Evolutionary conservation across 2,888 invertebrate genomes (phyloP).

Genomic region (Chalcosyrphus nemorum): DNA sequence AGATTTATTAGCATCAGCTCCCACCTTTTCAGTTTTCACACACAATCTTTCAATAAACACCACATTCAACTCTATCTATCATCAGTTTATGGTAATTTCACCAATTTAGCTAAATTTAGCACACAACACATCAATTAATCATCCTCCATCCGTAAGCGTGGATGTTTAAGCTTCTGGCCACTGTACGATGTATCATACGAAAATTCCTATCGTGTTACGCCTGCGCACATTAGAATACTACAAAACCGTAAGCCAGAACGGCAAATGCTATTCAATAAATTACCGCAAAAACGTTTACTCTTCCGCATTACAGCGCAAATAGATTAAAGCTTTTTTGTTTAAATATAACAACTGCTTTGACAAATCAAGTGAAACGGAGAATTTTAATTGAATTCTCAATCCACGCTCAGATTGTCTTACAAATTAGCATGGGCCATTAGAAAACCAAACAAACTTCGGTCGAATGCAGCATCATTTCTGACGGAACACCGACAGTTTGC

Average conservation of each 20-base stretch:
- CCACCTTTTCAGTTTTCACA: no score
- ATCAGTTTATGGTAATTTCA: background rate
- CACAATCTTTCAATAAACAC: background rate
- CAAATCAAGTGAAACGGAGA: background rate
- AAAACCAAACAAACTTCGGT: conserved; percentile 11
- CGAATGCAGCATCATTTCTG: no score
- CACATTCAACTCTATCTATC: background rate
- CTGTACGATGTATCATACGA: background rate
- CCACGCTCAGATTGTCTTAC: background rate
- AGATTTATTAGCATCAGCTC: no score
- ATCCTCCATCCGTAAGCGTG: background rate
- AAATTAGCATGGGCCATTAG: conserved; percentile 33
- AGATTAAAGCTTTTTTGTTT: no score
- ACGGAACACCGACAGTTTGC: conserved; percentile 1
- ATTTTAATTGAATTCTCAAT: conserved; percentile 18
- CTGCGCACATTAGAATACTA: background rate
- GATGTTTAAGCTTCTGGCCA: background rate
- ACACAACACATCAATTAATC: background rate
- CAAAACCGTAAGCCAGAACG: background rate
- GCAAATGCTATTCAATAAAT: background rate
- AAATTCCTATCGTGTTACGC: background rate
- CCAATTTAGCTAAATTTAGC: background rate
- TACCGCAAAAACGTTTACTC: background rate
- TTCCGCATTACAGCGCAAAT: background rate
- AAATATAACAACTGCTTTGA: no score